phyloP scores from a whole-genome alignment of 2,888 invertebrate genomes.

The Eretmocerus hayati region DNA sequence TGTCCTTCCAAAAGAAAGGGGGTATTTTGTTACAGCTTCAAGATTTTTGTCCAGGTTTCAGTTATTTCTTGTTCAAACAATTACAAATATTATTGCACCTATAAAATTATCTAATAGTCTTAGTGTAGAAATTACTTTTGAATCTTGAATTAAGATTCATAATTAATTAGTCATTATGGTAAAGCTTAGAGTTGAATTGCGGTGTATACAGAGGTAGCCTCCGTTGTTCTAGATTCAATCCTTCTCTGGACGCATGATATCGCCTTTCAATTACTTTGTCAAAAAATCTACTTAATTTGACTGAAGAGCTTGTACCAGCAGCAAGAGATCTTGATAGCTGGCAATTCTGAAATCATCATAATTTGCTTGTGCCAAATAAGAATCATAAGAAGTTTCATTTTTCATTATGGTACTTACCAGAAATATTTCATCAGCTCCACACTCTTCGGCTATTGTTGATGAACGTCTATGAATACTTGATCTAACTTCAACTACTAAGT shows the following conservation, averaged over 20 bases:
- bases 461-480: slow-evolving; percentile 53
- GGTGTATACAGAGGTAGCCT: slow-evolving; percentile 47
- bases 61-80: too few species aligned
- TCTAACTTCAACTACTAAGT: slow-evolving; percentile 72
- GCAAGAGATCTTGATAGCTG: slow-evolving; percentile 68
- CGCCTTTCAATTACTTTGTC: slow-evolving; percentile 71
- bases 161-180: slow-evolving; percentile 49
- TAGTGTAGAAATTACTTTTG: too few species aligned
- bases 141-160: too few species aligned
- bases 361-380: not conserved
- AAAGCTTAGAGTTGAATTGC: slow-evolving; percentile 53
- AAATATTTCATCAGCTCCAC: slow-evolving; percentile 89
- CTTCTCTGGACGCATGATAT: slow-evolving; percentile 49
- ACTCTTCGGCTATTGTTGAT: slow-evolving; percentile 76
- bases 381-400: not conserved
- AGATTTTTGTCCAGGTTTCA: too few species aligned
- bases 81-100: too few species aligned
- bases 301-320: slow-evolving; percentile 91
- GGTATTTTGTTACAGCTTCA: too few species aligned
- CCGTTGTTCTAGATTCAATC: slow-evolving; percentile 53
- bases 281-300: slow-evolving; percentile 88
- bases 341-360: slow-evolving; percentile 49
- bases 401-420: slow-evolving; percentile 51
- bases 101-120: too few species aligned
- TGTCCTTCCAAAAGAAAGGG: too few species aligned